Evolutionary conservation across 2,888 invertebrate species (phyloP).

Genomic region (Kuschelorhynchus macadamiae): DNA sequence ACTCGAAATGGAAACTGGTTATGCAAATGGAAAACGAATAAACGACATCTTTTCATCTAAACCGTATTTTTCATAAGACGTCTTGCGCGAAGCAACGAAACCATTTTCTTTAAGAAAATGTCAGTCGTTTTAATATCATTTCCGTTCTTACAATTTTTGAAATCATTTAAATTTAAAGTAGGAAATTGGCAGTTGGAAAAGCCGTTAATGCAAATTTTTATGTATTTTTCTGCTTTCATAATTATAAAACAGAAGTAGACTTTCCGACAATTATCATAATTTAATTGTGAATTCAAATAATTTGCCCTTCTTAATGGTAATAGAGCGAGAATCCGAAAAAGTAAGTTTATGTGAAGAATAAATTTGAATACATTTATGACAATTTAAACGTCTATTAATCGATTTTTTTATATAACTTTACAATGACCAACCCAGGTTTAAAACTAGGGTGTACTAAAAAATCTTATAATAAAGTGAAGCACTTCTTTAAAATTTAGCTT

Average conservation of each 20-base stretch:
- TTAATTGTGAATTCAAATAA: slow-evolving; percentile 37
- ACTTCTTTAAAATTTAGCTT: no score
- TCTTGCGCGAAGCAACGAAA: slow-evolving; percentile 49
- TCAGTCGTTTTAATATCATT: slow-evolving; percentile 43
- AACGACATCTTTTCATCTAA: slow-evolving; percentile 53
- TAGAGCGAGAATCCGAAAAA: neutral
- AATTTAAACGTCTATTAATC: no score
- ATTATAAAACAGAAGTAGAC: slow-evolving; percentile 46
- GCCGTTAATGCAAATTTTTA: slow-evolving; percentile 50
- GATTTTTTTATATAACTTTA: no score
- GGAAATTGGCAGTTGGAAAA: slow-evolving; percentile 47
- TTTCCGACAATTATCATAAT: slow-evolving; percentile 47
- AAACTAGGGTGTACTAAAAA: no score
- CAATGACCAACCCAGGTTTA: no score
- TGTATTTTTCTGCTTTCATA: slow-evolving; percentile 42
- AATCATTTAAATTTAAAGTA: slow-evolving; percentile 49
- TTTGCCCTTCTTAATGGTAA: slow-evolving; percentile 29
- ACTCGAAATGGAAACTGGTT: slow-evolving; percentile 56
- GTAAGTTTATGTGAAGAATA: neutral
- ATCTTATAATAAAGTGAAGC: no score
- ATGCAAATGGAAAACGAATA: slow-evolving; percentile 56
- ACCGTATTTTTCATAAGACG: slow-evolving; percentile 54
- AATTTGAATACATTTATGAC: no score
- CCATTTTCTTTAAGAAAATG: slow-evolving; percentile 51
- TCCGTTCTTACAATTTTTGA: slow-evolving; percentile 48